A percentile compares a stretch with the other conserved stretches of the same genome.
phyloP scores from a whole-genome alignment of 2,113 vertebrate genomes.

The Phyllopteryx taeniolatus region DNA sequence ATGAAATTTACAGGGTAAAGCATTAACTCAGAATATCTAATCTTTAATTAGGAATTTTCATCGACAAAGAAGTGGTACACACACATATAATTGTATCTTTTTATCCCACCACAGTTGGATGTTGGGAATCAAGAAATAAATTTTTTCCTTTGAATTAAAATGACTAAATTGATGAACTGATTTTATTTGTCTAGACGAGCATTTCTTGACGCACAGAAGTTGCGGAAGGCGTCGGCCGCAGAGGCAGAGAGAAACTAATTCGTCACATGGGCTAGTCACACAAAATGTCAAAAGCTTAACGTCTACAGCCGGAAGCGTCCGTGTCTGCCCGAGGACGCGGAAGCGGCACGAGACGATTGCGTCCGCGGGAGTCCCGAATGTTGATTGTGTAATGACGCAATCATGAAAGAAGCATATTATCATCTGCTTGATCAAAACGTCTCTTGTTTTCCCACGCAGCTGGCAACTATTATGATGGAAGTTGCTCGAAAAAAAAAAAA shows the following conservation, averaged over 20 bases:
- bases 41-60: too few species aligned
- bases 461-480: background rate
- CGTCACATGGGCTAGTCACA: too few species aligned
- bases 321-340: background rate
- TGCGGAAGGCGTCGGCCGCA: constrained; percentile 20
- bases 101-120: background rate
- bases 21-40: too few species aligned
- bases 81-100: too few species aligned
- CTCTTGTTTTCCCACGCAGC: background rate
- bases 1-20: too few species aligned
- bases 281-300: background rate
- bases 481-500: background rate
- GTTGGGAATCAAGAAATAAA: background rate
- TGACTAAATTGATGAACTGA: background rate
- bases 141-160: too few species aligned
- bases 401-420: background rate
- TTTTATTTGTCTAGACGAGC: constrained; percentile 19
- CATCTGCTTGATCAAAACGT: background rate
- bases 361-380: background rate
- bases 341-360: background rate
- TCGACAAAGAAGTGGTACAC: too few species aligned
- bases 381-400: background rate
- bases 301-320: constrained; percentile 2
- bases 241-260: background rate
- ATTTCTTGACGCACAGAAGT: constrained; percentile 34